These are phyloP conservation scores for Synanthedon andrenaeformis DNA, from an alignment of 2,888 invertebrate species.

Conservation along the genomic window DNA sequence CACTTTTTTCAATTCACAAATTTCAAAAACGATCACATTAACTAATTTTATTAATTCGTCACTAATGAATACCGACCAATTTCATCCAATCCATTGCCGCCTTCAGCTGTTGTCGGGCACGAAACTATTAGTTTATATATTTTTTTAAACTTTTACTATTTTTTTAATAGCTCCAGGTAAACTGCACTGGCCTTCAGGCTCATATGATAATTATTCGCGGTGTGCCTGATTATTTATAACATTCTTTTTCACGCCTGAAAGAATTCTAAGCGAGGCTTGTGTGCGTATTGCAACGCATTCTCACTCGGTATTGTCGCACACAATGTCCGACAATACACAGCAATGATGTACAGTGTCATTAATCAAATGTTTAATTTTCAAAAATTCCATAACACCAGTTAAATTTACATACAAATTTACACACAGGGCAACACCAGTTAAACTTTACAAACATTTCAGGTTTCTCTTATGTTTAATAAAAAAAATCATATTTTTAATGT, in stretches of 20 bases:
- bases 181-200: slow-evolving; percentile 52
- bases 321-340: background rate
- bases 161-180: slow-evolving; percentile 30
- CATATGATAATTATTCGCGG: slow-evolving; percentile 57
- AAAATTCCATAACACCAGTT: no score
- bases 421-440: no score
- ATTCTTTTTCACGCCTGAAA: slow-evolving; percentile 69
- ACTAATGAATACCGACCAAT: slow-evolving; percentile 59
- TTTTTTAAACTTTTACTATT: slow-evolving; percentile 16
- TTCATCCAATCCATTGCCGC: slow-evolving; percentile 65
- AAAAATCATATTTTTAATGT: no score
- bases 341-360: no score
- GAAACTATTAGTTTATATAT: slow-evolving; percentile 11
- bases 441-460: no score
- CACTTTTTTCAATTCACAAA: no score
- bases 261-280: slow-evolving; percentile 22
- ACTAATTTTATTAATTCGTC: no score
- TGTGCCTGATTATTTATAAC: slow-evolving; percentile 65
- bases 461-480: no score
- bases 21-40: no score
- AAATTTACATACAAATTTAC: no score
- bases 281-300: slow-evolving; percentile 14
- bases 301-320: slow-evolving; percentile 14
- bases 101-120: slow-evolving; percentile 26
- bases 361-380: no score